Evolutionary conservation across 2,888 invertebrate genomes (phyloP), one percentile per base, ranked within the genome.

Genomic region (Sinohyriopsis cumingii): DNA sequence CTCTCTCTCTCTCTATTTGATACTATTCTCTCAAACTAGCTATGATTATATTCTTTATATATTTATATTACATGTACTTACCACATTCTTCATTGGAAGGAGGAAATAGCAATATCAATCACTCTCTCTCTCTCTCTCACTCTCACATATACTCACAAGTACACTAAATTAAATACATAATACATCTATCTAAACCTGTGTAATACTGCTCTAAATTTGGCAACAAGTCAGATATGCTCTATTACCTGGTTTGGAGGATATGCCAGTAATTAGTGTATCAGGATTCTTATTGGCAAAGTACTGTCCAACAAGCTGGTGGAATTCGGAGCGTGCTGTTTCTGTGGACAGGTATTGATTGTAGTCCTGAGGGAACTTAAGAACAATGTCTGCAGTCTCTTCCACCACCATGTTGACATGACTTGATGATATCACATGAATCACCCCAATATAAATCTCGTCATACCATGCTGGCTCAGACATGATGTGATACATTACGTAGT

Each of bases 391-490:
- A 15, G 65, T 71, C 54, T 71, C 67, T 33, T 78, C 74, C 18
- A 73, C 55, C 15, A 54, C 62, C 22, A 74, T 65, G 19, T 66
- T 66, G 4, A 62, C 63, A 33, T 71, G 73, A 7, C 65, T 67
- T 12, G 57, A 33, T 0, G 77, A 64, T 6, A 59, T 68, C 6
- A 79, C 78, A 3, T 67, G 45, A 1, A 82, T 66, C 28, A 68
- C 59, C 22, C 56, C 67, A 54, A 75, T 71, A 4, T 69, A 60
- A 24, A 63, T 63, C 28, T 79, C 72, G 59, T 71, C 68, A 65
- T 80, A 80, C n/a, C 72, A 75, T 3, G 71, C 28, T n/a, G 82
- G 82, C 5, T 59, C 71, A 7, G 78, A 78, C 45, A 63, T 67
- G 5, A 74, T 59, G 53, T 55, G 67, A 63, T 79, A 70, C 33